Percentiles rank a stretch among this genome's conserved stretches.
Evolutionary conservation across 2,888 invertebrate genomes (phyloP).

Genomic region (Philonicus albiceps): DNA sequence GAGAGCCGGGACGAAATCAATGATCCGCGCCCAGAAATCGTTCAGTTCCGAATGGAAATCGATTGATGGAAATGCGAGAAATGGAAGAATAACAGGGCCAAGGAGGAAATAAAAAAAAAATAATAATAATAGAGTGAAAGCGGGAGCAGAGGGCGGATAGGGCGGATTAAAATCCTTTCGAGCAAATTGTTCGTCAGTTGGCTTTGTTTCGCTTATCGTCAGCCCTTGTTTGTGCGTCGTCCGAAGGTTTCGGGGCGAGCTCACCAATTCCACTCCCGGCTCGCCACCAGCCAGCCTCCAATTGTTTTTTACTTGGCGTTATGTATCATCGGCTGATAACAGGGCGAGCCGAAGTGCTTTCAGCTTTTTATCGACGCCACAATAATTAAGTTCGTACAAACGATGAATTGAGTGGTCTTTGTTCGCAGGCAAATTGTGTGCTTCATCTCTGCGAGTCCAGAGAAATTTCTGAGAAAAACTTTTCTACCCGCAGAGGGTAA

Average conservation of each 20-base stretch:
- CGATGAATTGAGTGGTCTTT: neutral
- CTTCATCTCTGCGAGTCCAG: neutral
- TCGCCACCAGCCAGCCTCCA: neutral
- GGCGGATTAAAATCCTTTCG: constrained; percentile 31
- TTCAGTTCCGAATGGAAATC: constrained; percentile 33
- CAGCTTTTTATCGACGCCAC: neutral
- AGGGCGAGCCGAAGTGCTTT: neutral
- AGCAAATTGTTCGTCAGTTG: constrained; percentile 35
- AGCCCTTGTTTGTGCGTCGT: neutral
- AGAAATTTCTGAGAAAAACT: neutral
- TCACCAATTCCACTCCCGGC: neutral
- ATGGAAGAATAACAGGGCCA: neutral
- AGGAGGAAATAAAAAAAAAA: neutral
- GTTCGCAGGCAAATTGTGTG: neutral
- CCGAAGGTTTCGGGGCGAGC: neutral
- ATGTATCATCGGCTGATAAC: neutral
- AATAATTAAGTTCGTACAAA: constrained; percentile 20
- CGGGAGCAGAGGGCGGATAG: neutral
- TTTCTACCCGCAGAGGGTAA: neutral
- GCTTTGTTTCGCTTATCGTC: constrained; percentile 8
- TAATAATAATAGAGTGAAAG: neutral
- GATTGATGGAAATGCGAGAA: constrained; percentile 25
- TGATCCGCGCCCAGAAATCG: constrained; percentile 22
- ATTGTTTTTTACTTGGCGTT: neutral
- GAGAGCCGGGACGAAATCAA: neutral